Percentiles rank a stretch among this genome's conserved stretches.
Conservation (phyloP, 2,113 vertebrate species). For the Caretta caretta region DNA sequence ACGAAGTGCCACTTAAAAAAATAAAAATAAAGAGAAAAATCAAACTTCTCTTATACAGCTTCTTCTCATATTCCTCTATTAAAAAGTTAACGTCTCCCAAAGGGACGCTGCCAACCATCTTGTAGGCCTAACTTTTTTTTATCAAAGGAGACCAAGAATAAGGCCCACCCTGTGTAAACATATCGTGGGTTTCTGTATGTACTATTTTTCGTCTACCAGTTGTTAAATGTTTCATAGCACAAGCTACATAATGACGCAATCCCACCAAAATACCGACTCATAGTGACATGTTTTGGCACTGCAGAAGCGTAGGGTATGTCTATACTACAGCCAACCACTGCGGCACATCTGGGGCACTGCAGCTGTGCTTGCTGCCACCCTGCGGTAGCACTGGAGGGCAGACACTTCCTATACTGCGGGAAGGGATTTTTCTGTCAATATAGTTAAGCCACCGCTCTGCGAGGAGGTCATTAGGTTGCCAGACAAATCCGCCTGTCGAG, state of each 20-base stretch:
- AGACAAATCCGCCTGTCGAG: not conserved
- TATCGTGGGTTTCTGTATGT: not conserved
- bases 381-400: not conserved
- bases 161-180: not conserved
- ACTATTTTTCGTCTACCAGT: not conserved
- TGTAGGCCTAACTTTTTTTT: not conserved
- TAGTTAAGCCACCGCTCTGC: not conserved
- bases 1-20: slow-evolving; percentile 33
- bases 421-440: not conserved
- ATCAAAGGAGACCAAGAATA: not conserved
- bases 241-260: not conserved
- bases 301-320: not conserved
- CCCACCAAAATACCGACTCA: not conserved
- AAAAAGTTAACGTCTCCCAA: not conserved
- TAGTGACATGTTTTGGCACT: not conserved
- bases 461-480: not conserved
- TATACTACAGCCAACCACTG: not conserved
- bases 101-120: not conserved
- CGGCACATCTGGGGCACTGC: not conserved
- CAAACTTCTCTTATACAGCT: not conserved
- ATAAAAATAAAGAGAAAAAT: not conserved
- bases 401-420: not conserved
- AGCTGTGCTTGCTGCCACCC: not conserved
- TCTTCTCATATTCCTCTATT: not conserved
- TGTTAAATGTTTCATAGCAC: not conserved